A percentile compares a stretch with the other conserved stretches of the same genome.
phyloP scores from a whole-genome alignment of 1,140 invertebrate genomes.

The Brachionus sp. region DNA sequence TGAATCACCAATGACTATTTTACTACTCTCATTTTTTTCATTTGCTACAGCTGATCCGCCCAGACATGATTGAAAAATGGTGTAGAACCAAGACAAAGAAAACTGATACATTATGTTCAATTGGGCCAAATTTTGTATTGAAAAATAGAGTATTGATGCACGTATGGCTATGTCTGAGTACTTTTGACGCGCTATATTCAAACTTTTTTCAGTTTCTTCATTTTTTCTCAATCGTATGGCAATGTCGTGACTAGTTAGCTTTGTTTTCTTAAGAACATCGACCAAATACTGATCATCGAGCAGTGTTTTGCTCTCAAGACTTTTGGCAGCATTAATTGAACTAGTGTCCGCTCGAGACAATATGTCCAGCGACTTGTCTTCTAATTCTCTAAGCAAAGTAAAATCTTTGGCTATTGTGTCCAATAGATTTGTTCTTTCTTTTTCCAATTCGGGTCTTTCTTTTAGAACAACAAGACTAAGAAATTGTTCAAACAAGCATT shows the following conservation, averaged over 20 bases:
- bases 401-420: constrained; percentile 56
- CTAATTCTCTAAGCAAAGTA: constrained; percentile 54
- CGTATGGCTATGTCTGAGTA: constrained; percentile 58
- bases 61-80: constrained; percentile 51
- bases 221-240: constrained; percentile 53
- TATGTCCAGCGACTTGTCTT: constrained; percentile 56
- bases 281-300: constrained; percentile 58
- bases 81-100: constrained; percentile 58
- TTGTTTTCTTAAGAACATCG: constrained; percentile 55
- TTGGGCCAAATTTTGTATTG: constrained; percentile 55
- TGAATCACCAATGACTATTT: background rate
- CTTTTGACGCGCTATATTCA: constrained; percentile 54
- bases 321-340: constrained; percentile 48
- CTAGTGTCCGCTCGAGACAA: constrained; percentile 54
- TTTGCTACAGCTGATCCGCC: background rate
- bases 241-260: constrained; percentile 56
- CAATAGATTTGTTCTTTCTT: constrained; percentile 53
- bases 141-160: constrained; percentile 59
- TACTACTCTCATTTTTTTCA: background rate
- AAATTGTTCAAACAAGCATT: constrained; percentile 58
- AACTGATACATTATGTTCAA: constrained; percentile 61
- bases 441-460: constrained; percentile 57
- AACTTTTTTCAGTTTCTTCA: constrained; percentile 55
- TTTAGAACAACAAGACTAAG: constrained; percentile 55
- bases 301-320: background rate